A percentile compares a stretch with the other conserved stretches of the same genome.
These are phyloP conservation scores for Bostrychus sinensis DNA, from an alignment of 2,113 vertebrate genomes.

Conservation along the genomic window DNA sequence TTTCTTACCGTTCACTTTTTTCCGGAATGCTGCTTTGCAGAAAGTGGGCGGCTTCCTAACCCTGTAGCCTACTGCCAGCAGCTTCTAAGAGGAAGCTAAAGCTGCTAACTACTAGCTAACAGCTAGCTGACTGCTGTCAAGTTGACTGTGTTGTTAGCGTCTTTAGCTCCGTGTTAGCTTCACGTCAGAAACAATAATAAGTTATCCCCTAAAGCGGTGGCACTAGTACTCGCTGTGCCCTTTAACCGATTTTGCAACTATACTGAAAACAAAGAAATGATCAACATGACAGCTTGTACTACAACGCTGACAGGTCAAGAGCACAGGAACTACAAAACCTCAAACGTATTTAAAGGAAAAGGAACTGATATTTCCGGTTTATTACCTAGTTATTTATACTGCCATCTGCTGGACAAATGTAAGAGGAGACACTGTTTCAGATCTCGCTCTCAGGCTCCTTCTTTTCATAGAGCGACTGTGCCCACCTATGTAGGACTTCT, in stretches of 20 bases:
- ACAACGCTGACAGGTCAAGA: conserved; percentile 73
- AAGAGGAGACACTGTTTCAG: background rate
- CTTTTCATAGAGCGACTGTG: too few relatives aligned
- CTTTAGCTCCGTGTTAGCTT: conserved; percentile 27
- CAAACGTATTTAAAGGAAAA: conserved; percentile 43
- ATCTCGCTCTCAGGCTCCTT: too few relatives aligned
- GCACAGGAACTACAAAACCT: conserved; percentile 67
- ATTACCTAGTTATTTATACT: background rate
- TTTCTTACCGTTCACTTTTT: conserved; percentile 50
- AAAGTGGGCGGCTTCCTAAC: conserved; percentile 58
- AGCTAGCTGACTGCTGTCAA: conserved; percentile 40
- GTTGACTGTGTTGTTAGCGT: conserved; percentile 29
- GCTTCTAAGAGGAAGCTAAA: conserved; percentile 28
- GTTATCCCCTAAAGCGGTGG: background rate
- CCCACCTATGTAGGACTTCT: background rate
- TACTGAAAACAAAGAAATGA: conserved; percentile 10
- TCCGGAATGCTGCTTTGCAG: conserved; percentile 28
- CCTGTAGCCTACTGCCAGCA: conserved; percentile 22
- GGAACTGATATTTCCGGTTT: conserved; percentile 47
- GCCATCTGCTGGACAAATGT: conserved; percentile 31
- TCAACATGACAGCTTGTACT: conserved; percentile 59
- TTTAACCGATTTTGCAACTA: background rate
- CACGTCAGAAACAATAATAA: conserved; percentile 2
- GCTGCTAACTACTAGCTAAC: conserved; percentile 34
- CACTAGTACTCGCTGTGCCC: background rate